Base-by-base conservation (phyloP, 23 tunicate species). In the Clavelina lepadiformis region DNA sequence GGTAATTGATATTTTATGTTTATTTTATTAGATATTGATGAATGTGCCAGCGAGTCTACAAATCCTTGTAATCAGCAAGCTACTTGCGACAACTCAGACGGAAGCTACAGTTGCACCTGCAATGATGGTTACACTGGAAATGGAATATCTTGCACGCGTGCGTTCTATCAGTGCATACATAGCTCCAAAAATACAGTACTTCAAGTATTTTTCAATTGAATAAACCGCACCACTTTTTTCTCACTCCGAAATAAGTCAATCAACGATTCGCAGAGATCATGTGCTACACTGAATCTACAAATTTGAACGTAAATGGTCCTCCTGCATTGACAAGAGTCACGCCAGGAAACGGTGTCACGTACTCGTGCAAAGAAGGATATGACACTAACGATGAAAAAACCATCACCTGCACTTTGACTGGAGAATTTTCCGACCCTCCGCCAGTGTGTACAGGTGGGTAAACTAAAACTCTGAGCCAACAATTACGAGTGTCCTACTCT, bases 81-180 rank as follows among this genome's bases (percentile, higher is more conserved):
- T 2, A 41, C 1, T 56, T 82, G 91, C 66, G 62, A 56, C 2
- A 82, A 82, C 33, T 31, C 61, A n/a, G 73, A 69, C n/a, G 91
- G 91, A 31, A 65, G 55, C 31, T 82, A 44, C 37, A 58, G 56
- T 36, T 82, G 91, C 35, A 31, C 61, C 27, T 82, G 91, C 46
- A 58, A 55, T 1, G 56, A 45, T 1, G 80, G 80, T 0, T 74
- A 44, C 33, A 6, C 80, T 15, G 80, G 80, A 19, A 35, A 61
- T 61, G 80, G 80, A 33, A 28, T 33, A 31, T 41, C 41, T 30
- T 74, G 80, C 57, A 62, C 33, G 63, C 56, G 80, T 74, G 33
- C 33, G 58, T 56, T 28, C 24, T 21, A 2, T 13, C 13, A 44
- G 15, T 44, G 15, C 15, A 44, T 44, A 11, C 13, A 13, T 44